A percentile compares a stretch with the other conserved stretches of the same genome.
phyloP scores from a whole-genome alignment of 2,888 invertebrate genomes.

The Harpalus rufipes region DNA sequence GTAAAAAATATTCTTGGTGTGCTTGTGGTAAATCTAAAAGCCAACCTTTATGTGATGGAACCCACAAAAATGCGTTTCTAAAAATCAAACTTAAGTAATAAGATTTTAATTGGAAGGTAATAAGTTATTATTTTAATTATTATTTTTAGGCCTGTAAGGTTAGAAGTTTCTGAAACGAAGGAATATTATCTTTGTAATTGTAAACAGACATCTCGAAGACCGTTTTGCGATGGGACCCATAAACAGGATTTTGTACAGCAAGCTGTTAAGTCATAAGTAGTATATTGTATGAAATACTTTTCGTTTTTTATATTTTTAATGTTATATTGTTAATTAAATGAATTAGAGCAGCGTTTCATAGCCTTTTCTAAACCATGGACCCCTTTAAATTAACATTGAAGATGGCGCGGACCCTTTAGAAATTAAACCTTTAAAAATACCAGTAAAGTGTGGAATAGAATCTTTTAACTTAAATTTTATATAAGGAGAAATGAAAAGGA shows the following conservation, averaged over 20 bases:
- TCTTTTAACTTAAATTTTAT: too few relatives aligned
- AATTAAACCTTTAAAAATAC: too few relatives aligned
- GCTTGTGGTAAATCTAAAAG: conserved; percentile 94
- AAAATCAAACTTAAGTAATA: conserved; percentile 85
- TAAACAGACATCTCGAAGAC: conserved; percentile 94
- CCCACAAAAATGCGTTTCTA: conserved; percentile 88
- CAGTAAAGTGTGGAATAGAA: too few relatives aligned
- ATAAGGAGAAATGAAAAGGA: too few relatives aligned
- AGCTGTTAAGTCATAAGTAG: conserved; percentile 70
- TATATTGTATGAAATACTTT: background rate
- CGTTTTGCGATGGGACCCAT: conserved; percentile 98
- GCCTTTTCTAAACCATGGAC: too few relatives aligned
- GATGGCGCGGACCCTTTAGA: too few relatives aligned
- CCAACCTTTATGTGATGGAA: conserved; percentile 97
- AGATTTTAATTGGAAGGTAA: conserved; percentile 29
- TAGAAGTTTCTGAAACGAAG: conserved; percentile 91
- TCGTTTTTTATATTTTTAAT: too few relatives aligned
- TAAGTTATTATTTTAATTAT: background rate
- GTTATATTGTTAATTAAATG: too few relatives aligned
- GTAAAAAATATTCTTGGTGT: conserved; percentile 94
- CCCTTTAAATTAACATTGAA: too few relatives aligned
- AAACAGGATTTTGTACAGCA: conserved; percentile 85
- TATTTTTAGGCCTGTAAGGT: conserved; percentile 85
- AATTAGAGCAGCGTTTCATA: too few relatives aligned
- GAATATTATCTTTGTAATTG: conserved; percentile 99